These are phyloP conservation scores for Drosophila phalerata DNA, from an alignment of 2,888 invertebrate genomes.

Conservation along the genomic window DNA sequence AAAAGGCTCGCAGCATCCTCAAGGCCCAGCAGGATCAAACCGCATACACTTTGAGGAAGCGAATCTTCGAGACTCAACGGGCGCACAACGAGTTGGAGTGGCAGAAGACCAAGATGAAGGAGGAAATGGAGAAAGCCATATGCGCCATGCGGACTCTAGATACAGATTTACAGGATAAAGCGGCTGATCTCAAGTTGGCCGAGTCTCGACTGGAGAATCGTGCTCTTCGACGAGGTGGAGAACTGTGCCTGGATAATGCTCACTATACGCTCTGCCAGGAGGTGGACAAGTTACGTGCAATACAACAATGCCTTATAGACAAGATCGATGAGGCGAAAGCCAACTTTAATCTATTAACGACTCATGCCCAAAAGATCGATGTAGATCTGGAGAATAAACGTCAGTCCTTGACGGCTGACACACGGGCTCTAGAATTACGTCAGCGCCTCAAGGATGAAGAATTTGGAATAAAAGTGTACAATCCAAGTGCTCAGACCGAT, in stretches of 20 bases:
- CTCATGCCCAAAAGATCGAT: slow-evolving; percentile 89
- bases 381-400: slow-evolving; percentile 91
- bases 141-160: slow-evolving; percentile 92
- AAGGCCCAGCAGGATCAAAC: slow-evolving; percentile 93
- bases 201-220: slow-evolving; percentile 95
- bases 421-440: slow-evolving; percentile 87
- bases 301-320: slow-evolving; percentile 88
- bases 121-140: slow-evolving; percentile 92
- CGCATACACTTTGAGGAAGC: slow-evolving; percentile 93
- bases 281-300: slow-evolving; percentile 89
- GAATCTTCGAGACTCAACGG: slow-evolving; percentile 94
- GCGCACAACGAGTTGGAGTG: slow-evolving; percentile 95
- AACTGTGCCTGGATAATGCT: slow-evolving; percentile 91
- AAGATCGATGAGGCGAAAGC: slow-evolving; percentile 90
- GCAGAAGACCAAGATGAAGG: slow-evolving; percentile 91
- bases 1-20: slow-evolving; percentile 92
- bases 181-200: slow-evolving; percentile 92
- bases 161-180: slow-evolving; percentile 90
- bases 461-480: neutral
- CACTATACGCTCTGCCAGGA: slow-evolving; percentile 91
- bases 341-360: slow-evolving; percentile 90
- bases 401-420: slow-evolving; percentile 91
- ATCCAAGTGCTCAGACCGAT: slow-evolving; percentile 38
- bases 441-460: slow-evolving; percentile 3
- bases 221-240: slow-evolving; percentile 91